Evolutionary conservation across 2,797 vertebrate genomes (phyloP).

Genomic region (Mormyrus proboscirostris): DNA sequence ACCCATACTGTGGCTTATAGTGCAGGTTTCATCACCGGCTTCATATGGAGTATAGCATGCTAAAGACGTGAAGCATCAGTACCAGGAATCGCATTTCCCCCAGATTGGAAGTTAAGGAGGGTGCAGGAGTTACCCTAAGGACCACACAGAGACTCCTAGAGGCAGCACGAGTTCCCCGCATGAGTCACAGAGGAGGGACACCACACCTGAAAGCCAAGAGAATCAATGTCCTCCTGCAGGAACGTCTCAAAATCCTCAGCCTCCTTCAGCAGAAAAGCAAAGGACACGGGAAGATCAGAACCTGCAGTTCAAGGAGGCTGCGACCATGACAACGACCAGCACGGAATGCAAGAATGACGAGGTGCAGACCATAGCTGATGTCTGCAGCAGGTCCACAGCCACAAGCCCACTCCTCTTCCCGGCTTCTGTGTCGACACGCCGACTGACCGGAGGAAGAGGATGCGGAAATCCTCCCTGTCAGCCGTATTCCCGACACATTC

Average conservation of each 20-base stretch:
- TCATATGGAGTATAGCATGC: neutral
- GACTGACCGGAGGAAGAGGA: slow-evolving; percentile 35
- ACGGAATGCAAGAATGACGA: slow-evolving; percentile 58
- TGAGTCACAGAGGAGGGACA: no score
- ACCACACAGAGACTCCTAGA: neutral
- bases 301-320: slow-evolving; percentile 57
- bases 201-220: neutral
- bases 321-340: slow-evolving; percentile 64
- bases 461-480: slow-evolving; percentile 47
- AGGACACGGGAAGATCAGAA: slow-evolving; percentile 29
- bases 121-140: neutral
- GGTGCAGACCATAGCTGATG: slow-evolving; percentile 67
- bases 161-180: neutral
- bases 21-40: no score
- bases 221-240: neutral
- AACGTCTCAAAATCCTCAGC: neutral
- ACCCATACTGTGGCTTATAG: neutral
- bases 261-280: neutral
- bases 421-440: slow-evolving; percentile 45
- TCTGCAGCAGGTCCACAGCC: slow-evolving; percentile 60
- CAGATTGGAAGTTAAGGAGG: neutral
- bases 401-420: slow-evolving; percentile 66
- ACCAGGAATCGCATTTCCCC: neutral
- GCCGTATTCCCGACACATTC: neutral
- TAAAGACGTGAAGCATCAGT: neutral